Evolutionary conservation across 1,140 invertebrate species (phyloP), one percentile per base, ranked within the genome.

Genomic region (Drosophila fuyamai): DNA sequence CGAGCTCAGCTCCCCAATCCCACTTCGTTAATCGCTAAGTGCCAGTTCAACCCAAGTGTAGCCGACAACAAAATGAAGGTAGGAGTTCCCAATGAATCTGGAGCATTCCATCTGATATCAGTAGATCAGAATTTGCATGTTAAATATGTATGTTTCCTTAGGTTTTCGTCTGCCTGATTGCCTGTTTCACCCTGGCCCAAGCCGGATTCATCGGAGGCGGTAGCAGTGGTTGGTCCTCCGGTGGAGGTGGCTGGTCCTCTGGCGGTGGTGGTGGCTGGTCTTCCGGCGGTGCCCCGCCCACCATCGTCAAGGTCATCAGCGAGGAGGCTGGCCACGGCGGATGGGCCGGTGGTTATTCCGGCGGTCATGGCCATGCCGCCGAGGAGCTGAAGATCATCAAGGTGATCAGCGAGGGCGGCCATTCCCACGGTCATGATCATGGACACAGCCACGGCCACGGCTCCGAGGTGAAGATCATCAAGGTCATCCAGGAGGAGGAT

Each of bases 1-100:
- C 67, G 67, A 71, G 67, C 29, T 70, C 5, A 71, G 67, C 67
- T 71, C 67, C 29, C 38, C 43, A 36, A 71, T 27, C 44, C 65
- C 63, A 71, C 67, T 71, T 68, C 63, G 14, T 57, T 5, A 18
- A 70, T 41, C 51, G 48, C 9, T 36, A 56, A 71, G 63, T 23
- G 59, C 41, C 62, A 46, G 16, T 68, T 57, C n/a, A 53, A 48
- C 61, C 63, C 41, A 84, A 84, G 54, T 48, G 51, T 2, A 76
- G 75, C 72, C 81, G 81, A 84, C 81, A 83, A 79, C 81, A 62
- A 71, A 14, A 83, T 83, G 81, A 83, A 79, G 81, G 81, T 84
- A 41, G 10, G 1, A 4, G 29, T 32, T 8, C 7, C 29, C 7
- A 7, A 32, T 8, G 8, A 7, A 2, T 7, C 29, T 32, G 29